Evolutionary conservation across 2,113 vertebrate species (phyloP), one percentile per base, ranked within the genome.

Genomic region (Calyptomena viridis): DNA sequence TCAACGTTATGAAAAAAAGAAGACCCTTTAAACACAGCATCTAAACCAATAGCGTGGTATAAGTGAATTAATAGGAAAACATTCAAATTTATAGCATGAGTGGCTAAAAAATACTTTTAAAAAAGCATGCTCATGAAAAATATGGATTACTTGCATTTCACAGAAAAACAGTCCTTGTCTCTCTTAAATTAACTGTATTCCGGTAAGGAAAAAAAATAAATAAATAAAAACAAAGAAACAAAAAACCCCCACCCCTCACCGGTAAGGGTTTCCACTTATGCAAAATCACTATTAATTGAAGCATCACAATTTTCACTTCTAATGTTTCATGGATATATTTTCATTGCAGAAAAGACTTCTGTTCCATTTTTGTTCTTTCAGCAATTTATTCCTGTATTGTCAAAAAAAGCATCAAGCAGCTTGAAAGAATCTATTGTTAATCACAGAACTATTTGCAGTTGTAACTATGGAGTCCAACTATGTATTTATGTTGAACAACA

Each of bases 401-500:
- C 56, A 64, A 80, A 86, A n/a, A 90, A 88, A 66, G 30, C 20
- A 63, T 42, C 33, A 88, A 86, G 59, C 8, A 5, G 23, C 40
- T 64, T 94, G 64, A 94, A 94, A 95, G 79, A 83, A 63, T 66
- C 47, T 47, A 74, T 55, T 92, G 56, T 66, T 88, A 23, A 9
- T 37, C 53, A 62, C 1, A 55, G n/a, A 30, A 40, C 25, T 77
- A 64, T 93, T 79, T 95, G 63, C 67, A 83, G 63, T 42, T 60
- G 58, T 94, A 91, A 87, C 89, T 95, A 85, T 77, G 83, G 94
- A 90, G 69, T 60, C 31, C 64, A 93, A 3, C 35, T 75, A 78
- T 72, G 73, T 89, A 94, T 92, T 95, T 92, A 69, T n/a, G 21
- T 84, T 47, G 89, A 95, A 92, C 39, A 89, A 69, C 0, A 1